Percentiles rank a stretch among this genome's conserved stretches.
These are phyloP conservation scores for Pachyuromys duprasi DNA, from an alignment of 2,797 vertebrate species.

Conservation along the genomic window DNA sequence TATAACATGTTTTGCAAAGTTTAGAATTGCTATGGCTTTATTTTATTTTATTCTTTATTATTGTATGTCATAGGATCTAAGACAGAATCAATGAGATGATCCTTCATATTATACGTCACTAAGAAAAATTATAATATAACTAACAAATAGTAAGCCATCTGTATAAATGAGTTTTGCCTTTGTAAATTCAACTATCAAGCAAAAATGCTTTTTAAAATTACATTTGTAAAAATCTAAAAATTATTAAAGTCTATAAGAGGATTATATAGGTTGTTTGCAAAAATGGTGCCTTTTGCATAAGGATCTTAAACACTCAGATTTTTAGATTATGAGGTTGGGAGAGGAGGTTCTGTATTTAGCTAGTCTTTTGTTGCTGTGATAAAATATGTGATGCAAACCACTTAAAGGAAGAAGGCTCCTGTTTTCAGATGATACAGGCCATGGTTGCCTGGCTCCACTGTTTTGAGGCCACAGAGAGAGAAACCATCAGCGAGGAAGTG, in stretches of 20 bases:
- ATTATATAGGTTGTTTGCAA: background rate
- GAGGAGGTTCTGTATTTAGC: background rate
- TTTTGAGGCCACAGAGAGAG: background rate
- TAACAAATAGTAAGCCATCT: background rate
- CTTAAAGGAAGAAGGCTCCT: background rate
- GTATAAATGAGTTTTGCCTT: background rate
- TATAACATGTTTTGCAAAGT: background rate
- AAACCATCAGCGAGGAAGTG: background rate
- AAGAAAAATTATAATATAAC: background rate
- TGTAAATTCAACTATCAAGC: background rate
- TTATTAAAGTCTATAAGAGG: background rate
- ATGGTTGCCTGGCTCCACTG: background rate
- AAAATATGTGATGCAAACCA: background rate
- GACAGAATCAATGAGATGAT: background rate
- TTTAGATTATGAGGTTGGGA: background rate
- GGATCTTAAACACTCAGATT: background rate
- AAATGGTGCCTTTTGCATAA: background rate
- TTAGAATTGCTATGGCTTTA: background rate
- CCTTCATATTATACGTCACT: background rate
- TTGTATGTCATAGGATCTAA: background rate
- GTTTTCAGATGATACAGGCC: background rate
- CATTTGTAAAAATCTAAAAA: background rate
- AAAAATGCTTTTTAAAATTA: background rate
- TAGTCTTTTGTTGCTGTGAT: background rate
- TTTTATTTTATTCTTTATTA: background rate